These are phyloP conservation scores for Onychomys torridus DNA, from an alignment of 2,797 vertebrate species.

Conservation along the genomic window DNA sequence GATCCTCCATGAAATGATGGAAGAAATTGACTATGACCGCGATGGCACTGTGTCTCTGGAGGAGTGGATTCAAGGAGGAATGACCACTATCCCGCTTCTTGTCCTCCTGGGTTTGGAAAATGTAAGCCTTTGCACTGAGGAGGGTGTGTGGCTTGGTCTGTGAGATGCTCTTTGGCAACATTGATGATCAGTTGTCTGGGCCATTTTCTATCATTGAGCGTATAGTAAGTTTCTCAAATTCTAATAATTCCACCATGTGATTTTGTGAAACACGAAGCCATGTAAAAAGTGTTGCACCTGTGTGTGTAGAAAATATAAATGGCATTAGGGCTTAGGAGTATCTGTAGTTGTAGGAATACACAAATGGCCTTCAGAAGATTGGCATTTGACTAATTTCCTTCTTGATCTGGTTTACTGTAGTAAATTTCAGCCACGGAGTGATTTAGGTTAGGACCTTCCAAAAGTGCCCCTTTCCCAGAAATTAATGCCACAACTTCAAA, in stretches of 20 bases:
- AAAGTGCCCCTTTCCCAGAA: neutral
- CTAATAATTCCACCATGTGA: neutral
- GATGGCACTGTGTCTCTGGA: slow-evolving; percentile 96
- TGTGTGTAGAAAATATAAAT: neutral
- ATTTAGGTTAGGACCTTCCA: neutral
- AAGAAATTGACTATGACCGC: slow-evolving; percentile 96
- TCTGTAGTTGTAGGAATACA: neutral
- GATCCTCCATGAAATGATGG: slow-evolving; percentile 99
- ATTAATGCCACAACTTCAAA: neutral
- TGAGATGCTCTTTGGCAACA: neutral
- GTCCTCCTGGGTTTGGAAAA: slow-evolving; percentile 95
- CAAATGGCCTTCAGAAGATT: neutral
- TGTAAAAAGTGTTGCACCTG: neutral
- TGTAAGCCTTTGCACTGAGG: slow-evolving; percentile 86
- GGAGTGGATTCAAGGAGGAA: slow-evolving; percentile 98
- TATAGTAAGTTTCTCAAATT: neutral
- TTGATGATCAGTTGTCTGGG: neutral
- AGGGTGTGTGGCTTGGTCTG: neutral
- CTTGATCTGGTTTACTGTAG: rapidly evolving
- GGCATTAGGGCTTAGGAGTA: neutral
- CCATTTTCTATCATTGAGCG: neutral
- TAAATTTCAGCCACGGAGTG: neutral
- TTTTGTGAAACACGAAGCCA: neutral
- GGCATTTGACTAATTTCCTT: neutral
- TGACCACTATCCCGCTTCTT: slow-evolving; percentile 96